Conservation (phyloP, 1,140 invertebrate species). For the Trichonephila inaurata region DNA sequence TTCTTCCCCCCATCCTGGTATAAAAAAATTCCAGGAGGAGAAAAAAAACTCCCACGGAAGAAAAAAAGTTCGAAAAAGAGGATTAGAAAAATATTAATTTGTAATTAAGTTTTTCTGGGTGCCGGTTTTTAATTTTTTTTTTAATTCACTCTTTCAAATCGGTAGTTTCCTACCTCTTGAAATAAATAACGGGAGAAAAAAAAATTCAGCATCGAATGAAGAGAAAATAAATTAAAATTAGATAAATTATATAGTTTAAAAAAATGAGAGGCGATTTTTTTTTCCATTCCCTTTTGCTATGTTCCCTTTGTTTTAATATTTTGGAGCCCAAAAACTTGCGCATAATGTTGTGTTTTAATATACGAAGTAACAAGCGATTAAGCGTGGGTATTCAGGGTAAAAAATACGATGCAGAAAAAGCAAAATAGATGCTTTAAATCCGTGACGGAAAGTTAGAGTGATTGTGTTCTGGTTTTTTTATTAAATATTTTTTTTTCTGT, state of each 20-base stretch:
- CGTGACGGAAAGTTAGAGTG: constrained; percentile 69
- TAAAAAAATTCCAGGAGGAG: not conserved
- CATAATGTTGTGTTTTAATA: constrained; percentile 66
- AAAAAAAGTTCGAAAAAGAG: constrained; percentile 42
- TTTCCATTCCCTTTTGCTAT: not conserved
- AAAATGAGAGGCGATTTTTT: constrained; percentile 9
- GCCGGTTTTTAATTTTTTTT: constrained; percentile 72
- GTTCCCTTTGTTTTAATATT: constrained; percentile 72
- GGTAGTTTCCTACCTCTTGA: constrained; percentile 22
- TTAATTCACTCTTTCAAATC: constrained; percentile 59
- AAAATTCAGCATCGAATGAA: constrained; percentile 54
- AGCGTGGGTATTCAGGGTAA: constrained; percentile 19
- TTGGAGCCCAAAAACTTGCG: not conserved
- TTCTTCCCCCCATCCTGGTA: not conserved
- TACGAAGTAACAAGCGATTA: constrained; percentile 70
- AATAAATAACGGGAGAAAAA: constrained; percentile 66
- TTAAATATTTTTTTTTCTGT: not conserved
- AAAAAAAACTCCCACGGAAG: constrained; percentile 37
- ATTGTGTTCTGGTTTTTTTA: constrained; percentile 51
- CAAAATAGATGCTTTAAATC: constrained; percentile 52
- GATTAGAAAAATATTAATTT: constrained; percentile 77
- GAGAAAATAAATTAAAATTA: constrained; percentile 76
- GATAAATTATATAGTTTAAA: constrained; percentile 76
- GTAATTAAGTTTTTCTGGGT: constrained; percentile 76
- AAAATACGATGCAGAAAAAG: constrained; percentile 36